Evolutionary conservation across 2,888 invertebrate species (phyloP).

Genomic region (Trachelus tabidus): DNA sequence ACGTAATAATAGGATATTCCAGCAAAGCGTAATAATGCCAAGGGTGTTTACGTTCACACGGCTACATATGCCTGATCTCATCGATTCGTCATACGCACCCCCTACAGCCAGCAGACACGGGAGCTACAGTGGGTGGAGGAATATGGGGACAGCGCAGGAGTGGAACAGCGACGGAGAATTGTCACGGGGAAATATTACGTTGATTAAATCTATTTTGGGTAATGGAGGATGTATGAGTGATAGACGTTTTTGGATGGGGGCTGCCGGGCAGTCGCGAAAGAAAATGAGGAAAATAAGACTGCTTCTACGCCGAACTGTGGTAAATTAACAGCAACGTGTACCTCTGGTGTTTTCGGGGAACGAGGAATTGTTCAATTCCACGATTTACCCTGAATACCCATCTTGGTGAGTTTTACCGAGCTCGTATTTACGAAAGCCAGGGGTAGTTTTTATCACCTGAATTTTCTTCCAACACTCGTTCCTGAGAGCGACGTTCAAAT

Average conservation of each 20-base stretch:
- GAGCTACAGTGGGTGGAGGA: background rate
- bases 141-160: slow-evolving; percentile 17
- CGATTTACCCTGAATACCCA: background rate
- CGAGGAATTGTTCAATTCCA: background rate
- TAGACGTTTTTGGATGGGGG: slow-evolving; percentile 27
- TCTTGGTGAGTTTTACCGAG: background rate
- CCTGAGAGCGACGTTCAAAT: background rate
- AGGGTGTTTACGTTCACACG: slow-evolving; percentile 53
- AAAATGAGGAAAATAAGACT: slow-evolving; percentile 31
- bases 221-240: slow-evolving; percentile 51
- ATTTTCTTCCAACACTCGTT: background rate
- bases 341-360: background rate
- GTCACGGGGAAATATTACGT: slow-evolving; percentile 42
- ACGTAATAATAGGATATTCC: slow-evolving; percentile 31
- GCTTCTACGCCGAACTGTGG: background rate
- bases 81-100: slow-evolving; percentile 55
- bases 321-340: background rate
- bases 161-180: slow-evolving; percentile 27
- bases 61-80: slow-evolving; percentile 53
- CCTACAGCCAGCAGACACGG: slow-evolving; percentile 10
- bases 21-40: slow-evolving; percentile 21
- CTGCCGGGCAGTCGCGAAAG: slow-evolving; percentile 15
- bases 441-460: background rate
- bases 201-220: slow-evolving; percentile 56
- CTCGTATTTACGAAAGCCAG: background rate